Base-by-base conservation (phyloP, 2,888 invertebrate genomes). In the Apocheima hispidaria region DNA sequence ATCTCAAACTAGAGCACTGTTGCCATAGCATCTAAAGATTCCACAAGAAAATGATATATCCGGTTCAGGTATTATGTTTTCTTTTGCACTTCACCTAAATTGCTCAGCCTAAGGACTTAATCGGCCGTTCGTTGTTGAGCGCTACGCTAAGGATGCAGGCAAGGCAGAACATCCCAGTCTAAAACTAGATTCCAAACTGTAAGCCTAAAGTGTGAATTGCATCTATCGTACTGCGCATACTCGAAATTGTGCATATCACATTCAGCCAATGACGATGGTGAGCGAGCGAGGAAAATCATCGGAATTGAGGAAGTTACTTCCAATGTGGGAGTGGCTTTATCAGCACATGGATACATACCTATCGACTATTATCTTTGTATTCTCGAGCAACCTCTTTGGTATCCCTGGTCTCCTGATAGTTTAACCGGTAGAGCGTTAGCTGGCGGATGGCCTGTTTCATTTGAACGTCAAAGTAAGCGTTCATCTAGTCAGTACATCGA, bases 211-310 rank as follows among this genome's bases (percentile, higher is more conserved):
- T 10, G 0, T 41, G 40, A 61, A 55, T 14, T 65, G 63, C 61
- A 59, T 57, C 28, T 26, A 4, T 30, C 35, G 23, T 36, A 63
- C 40, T 63, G 65, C 68, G 65, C 63, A 68, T 23, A 52, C 59
- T 62, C 56, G n/a, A 23, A 46, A 40, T 16, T 21, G n/a, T 55
- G 48, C 53, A 58, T 38, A 6, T 1, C 2, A 23, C 14, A 7
- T 20, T 14, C 1, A 46, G 6, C 40, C 36, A 49, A 40, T 52
- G 20, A 41, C n/a, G 21, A 5, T 2, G 5, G 21, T 2, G 48
- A 18, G 43, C 14, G 58, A 51, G 58, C 50, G 50, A 35, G 50
- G 18, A 44, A 36, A 38, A 30, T 28, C 21, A 44, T 48, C 43
- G 18, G 1, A 35, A 23, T 26, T 35, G 40, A 35, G 38, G 18